Base-by-base conservation (phyloP, 2,113 vertebrate species). In the Bagarius yarrelli region DNA sequence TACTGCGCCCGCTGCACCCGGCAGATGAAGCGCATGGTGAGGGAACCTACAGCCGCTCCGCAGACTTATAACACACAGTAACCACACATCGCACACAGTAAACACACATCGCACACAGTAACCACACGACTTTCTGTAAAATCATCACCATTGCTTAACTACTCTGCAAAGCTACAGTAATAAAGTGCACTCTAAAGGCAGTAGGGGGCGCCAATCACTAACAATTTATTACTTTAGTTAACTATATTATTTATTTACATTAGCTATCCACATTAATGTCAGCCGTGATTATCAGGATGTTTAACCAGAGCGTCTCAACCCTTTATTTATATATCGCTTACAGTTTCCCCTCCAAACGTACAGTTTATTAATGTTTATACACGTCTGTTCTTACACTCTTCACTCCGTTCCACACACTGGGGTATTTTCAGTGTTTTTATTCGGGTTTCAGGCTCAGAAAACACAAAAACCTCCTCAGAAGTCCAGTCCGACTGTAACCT, bases 21-120 rank as follows among this genome's bases (percentile, higher is more conserved):
- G 75, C 98, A 98, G 87, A 98, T 99, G 96, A 99, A 98, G 85
- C 96, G 94, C 83, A 97, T 99, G 97, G 98, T 99, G 89, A 88
- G 96, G 1, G 8, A 15, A 18, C 21, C 16, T 12, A 53, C 47
- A 30, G 44, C 69, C 18, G 53, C 30, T 72, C n/a, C n/a, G n/a
- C n/a, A n/a, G n/a, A 55, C 27, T 55, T 25, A 69, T 71, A 14
- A 18, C 67, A 69, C 44, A 47, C 44, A 4, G 8, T 40, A 40
- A 8, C 36, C n/a, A n/a, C n/a, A n/a, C n/a, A n/a, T n/a, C n/a
- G n/a, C n/a, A n/a, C n/a, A n/a, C n/a, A n/a, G n/a, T n/a, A n/a
- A n/a, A n/a, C n/a, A n/a, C n/a, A n/a, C n/a, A n/a, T n/a, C n/a
- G n/a, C n/a, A n/a, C n/a, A n/a, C n/a, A n/a, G n/a, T n/a, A n/a